Evolutionary conservation across 2,888 invertebrate species (phyloP), one percentile per base, ranked within the genome.

Genomic region (Phania funesta): DNA sequence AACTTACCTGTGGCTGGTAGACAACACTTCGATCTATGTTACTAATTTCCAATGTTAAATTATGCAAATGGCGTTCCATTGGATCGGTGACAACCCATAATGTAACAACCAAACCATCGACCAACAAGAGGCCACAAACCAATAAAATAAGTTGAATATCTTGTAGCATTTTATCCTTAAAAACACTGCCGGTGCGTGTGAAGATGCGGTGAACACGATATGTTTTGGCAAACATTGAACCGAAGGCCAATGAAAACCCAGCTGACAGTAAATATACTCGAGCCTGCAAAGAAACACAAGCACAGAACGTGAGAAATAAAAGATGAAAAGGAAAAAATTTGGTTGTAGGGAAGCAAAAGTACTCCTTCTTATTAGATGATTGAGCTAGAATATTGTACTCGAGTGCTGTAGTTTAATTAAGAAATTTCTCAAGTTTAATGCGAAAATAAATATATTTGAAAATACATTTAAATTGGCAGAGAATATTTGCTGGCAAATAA

Each of bases 191-290:
- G 86, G 95, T 95, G 86, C 96, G 94, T 78, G 96, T 96, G 91
- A 98, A 97, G 90, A 98, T 96, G 87, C 97, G 93, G 91, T 98
- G 97, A 13, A 98, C 97, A 65, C 98, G 92, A 91, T 97, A 98
- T 0, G 97, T 98, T 92, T 98, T 98, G 3, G 97, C 96, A 89
- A 98, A 97, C 96, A 98, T 98, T 20, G 98, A 97, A 38, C 98
- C 98, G 88, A 98, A 98, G 1, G 97, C 96, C 85, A 98, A 90
- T 0, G 97, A 97, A 90, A 97, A 98, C 29, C 97, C 98, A 56
- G 97, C 96, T 2, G 97, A 96, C 62, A 98, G 92, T 65, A 98
- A 93, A 92, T 97, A 97, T 18, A 97, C 97, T 87, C 97, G 93
- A 58, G 95, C 94, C 98, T 98, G 92, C 32, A 91, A 90, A 83